Conservation (phyloP, 2,888 invertebrate genomes). For the Cephus nigrinus region DNA sequence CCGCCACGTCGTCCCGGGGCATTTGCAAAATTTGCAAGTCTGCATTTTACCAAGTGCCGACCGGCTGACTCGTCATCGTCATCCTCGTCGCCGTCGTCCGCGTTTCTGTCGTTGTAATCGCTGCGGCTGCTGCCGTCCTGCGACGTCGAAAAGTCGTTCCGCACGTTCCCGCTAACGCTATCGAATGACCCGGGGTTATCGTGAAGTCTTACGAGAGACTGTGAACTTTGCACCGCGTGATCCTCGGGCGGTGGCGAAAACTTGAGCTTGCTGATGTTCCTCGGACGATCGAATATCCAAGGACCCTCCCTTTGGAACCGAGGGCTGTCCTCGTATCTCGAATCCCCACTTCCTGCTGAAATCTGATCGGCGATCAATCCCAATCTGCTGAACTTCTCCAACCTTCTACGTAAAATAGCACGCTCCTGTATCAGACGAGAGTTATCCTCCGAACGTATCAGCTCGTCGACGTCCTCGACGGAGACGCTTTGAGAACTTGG, state of each 20-base stretch:
- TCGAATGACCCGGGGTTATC: conserved; percentile 32
- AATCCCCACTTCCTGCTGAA: background rate
- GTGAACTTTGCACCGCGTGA: conserved; percentile 29
- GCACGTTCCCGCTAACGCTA: conserved; percentile 19
- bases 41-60: conserved; percentile 43
- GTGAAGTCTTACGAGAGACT: conserved; percentile 13
- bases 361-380: background rate
- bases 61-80: conserved; percentile 17
- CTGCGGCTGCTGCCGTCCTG: conserved; percentile 18
- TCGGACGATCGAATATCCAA: background rate
- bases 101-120: conserved; percentile 13
- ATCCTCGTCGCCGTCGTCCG: conserved; percentile 15
- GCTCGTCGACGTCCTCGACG: conserved; percentile 52
- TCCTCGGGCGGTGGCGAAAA: conserved; percentile 48
- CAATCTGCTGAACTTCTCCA: conserved; percentile 9
- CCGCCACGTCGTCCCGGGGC: conserved; percentile 12
- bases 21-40: conserved; percentile 44
- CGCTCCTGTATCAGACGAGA: conserved; percentile 41
- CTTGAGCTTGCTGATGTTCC: conserved; percentile 35
- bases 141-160: conserved; percentile 22
- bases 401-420: conserved; percentile 20
- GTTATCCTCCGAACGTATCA: conserved; percentile 51
- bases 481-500: conserved; percentile 48
- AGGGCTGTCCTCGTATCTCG: background rate
- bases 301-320: background rate